Conservation (phyloP, 1,140 invertebrate species). For the Drosophila bifasciata region DNA sequence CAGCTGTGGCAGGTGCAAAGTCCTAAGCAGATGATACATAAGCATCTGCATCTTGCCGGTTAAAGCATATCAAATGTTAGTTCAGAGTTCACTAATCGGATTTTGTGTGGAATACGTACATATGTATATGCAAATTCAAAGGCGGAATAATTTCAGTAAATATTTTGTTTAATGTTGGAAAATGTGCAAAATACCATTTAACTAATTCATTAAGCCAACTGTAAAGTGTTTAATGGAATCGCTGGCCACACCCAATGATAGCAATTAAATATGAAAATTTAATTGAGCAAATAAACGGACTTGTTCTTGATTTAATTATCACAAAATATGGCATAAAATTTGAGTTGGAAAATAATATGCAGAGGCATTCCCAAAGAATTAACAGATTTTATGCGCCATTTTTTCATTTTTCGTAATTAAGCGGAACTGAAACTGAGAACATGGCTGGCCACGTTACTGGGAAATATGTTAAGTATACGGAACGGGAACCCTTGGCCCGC, state of each 20-base stretch:
- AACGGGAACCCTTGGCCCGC: conserved; percentile 10
- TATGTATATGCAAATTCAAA: conserved; percentile 17
- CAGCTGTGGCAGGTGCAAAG: too few relatives aligned
- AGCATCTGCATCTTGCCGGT: too few relatives aligned
- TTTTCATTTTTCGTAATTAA: too few relatives aligned
- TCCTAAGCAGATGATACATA: too few relatives aligned
- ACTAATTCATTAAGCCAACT: conserved; percentile 44
- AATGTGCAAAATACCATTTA: conserved; percentile 23
- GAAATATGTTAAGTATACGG: conserved; percentile 8
- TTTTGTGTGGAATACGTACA: conserved; percentile 17
- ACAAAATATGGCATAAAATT: too few relatives aligned
- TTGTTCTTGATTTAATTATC: too few relatives aligned
- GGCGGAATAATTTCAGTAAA: conserved; percentile 8
- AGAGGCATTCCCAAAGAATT: too few relatives aligned
- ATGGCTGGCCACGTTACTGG: too few relatives aligned
- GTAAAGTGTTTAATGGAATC: conserved; percentile 46
- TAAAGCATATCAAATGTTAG: conserved; percentile 1
- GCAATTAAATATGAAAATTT: conserved; percentile 63
- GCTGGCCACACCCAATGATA: conserved; percentile 27
- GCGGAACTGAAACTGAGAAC: conserved; percentile 11
- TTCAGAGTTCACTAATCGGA: conserved; percentile 18
- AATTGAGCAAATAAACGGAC: conserved; percentile 39
- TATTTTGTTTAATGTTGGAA: conserved; percentile 34
- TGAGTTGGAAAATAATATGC: too few relatives aligned
- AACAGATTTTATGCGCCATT: too few relatives aligned